These are phyloP conservation scores for Corydoras sp. DNA, from an alignment of 2,113 vertebrate genomes.

Conservation along the genomic window DNA sequence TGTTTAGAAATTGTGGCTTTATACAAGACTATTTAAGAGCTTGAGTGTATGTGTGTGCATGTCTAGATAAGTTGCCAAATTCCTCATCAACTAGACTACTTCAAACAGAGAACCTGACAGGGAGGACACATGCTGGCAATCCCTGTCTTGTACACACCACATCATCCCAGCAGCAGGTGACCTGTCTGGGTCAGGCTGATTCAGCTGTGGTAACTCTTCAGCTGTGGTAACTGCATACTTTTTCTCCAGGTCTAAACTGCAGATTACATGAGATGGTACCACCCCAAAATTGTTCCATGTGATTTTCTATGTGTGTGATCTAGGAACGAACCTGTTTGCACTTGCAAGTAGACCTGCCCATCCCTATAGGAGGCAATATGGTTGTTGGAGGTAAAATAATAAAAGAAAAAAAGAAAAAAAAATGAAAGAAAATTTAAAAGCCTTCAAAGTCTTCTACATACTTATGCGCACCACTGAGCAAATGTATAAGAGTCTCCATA, in stretches of 20 bases:
- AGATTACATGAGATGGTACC: slow-evolving; percentile 10
- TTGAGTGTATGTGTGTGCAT: neutral
- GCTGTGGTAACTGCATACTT: slow-evolving; percentile 2
- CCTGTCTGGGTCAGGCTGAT: slow-evolving; percentile 21
- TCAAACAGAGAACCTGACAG: slow-evolving; percentile 42
- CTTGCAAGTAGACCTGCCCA: slow-evolving; percentile 1
- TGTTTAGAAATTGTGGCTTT: slow-evolving; percentile 9
- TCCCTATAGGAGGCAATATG: slow-evolving; percentile 4
- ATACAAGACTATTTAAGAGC: slow-evolving; percentile 11
- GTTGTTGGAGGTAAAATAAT: slow-evolving; percentile 4
- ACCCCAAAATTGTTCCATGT: neutral
- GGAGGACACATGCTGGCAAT: neutral
- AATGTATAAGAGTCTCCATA: too few relatives aligned
- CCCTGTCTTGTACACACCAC: slow-evolving; percentile 5
- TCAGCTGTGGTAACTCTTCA: slow-evolving; percentile 32
- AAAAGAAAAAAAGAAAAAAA: too few relatives aligned
- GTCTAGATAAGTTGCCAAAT: neutral
- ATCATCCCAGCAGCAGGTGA: slow-evolving; percentile 24
- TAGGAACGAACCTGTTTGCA: slow-evolving; percentile 1
- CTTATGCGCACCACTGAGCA: too few relatives aligned
- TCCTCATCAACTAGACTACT: slow-evolving; percentile 10
- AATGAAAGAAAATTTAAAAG: too few relatives aligned
- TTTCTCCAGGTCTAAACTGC: neutral
- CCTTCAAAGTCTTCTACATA: too few relatives aligned
- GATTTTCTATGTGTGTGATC: slow-evolving; percentile 3